Evolutionary conservation across 2,113 vertebrate species (phyloP).

Genomic region (Myiopsitta monachus): DNA sequence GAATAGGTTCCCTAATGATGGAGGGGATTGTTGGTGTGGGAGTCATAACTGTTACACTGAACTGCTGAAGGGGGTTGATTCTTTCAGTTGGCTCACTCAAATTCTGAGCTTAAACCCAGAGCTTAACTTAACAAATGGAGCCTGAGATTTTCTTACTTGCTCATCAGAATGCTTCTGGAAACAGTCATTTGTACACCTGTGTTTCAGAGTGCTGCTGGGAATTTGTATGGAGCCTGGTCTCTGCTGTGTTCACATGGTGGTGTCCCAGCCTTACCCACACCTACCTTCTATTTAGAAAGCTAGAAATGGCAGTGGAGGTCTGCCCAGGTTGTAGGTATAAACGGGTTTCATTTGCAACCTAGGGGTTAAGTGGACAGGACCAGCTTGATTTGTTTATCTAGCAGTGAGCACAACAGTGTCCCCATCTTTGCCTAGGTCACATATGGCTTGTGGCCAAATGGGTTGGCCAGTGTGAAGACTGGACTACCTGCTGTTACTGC

Average conservation of each 20-base stretch:
- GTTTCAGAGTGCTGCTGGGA: neutral
- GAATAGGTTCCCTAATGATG: neutral
- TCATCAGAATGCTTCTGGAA: neutral
- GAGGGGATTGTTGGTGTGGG: neutral
- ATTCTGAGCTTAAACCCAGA: neutral
- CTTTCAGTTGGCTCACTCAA: neutral
- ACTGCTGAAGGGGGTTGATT: neutral
- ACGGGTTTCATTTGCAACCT: neutral
- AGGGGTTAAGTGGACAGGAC: neutral
- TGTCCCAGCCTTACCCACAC: neutral
- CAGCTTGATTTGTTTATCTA: neutral
- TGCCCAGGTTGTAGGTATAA: neutral
- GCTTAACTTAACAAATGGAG: neutral
- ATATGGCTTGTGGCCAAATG: neutral
- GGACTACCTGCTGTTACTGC: neutral
- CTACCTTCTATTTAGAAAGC: neutral
- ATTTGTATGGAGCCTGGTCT: neutral
- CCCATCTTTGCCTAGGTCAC: neutral
- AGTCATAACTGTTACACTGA: neutral
- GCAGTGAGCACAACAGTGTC: neutral
- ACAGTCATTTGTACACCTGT: neutral
- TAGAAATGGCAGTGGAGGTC: neutral
- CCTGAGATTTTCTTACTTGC: neutral
- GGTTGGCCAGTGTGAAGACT: neutral
- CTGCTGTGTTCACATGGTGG: neutral